A percentile compares a stretch with the other conserved stretches of the same genome.
Conservation (phyloP, 2,797 vertebrate species). For the Moxostoma hubbsi region DNA sequence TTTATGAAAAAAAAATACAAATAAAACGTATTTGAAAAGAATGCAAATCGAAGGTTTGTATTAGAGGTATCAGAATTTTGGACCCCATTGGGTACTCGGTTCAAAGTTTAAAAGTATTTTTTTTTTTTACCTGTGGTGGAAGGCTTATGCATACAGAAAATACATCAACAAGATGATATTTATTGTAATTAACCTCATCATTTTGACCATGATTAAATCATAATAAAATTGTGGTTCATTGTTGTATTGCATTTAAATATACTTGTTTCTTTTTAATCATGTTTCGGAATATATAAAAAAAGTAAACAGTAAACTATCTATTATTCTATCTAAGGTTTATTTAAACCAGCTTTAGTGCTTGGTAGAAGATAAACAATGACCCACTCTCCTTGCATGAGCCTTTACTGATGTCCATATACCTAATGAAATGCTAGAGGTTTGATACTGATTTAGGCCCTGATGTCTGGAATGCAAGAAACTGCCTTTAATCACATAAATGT, state of each 20-base stretch:
- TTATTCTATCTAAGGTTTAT: conserved; percentile 43
- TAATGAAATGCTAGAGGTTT: neutral
- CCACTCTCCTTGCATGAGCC: conserved; percentile 1
- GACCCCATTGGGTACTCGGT: neutral
- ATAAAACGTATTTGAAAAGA: too few relatives aligned
- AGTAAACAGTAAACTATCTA: conserved; percentile 50
- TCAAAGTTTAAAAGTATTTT: neutral
- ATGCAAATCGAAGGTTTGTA: too few relatives aligned
- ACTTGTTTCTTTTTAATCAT: neutral
- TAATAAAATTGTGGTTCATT: neutral
- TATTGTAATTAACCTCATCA: neutral
- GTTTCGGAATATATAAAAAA: conserved; percentile 7
- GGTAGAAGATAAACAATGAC: conserved; percentile 22
- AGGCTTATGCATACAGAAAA: neutral
- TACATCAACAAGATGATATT: neutral
- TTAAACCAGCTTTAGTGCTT: conserved; percentile 51
- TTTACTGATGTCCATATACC: neutral
- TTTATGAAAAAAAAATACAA: too few relatives aligned
- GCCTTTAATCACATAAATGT: conserved; percentile 13
- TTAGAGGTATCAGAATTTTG: too few relatives aligned
- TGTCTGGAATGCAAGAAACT: conserved; percentile 2
- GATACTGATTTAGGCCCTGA: neutral
- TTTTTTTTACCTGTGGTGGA: neutral
- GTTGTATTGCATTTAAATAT: neutral
- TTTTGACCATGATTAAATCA: neutral